Conservation (phyloP, 1,140 invertebrate genomes). For the Cataglyphis hispanica region DNA sequence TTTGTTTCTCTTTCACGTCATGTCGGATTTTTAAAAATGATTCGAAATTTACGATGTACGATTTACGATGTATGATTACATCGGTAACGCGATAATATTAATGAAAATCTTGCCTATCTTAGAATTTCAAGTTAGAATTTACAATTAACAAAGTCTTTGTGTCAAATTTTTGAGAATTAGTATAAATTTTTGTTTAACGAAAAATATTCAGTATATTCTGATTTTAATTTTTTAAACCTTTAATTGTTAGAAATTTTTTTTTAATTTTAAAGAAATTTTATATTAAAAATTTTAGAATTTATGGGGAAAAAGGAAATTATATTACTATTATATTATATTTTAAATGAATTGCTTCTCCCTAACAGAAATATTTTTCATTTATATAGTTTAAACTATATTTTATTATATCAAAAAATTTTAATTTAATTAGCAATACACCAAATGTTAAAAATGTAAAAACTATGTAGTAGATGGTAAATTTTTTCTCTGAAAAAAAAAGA, state of each 20-base stretch:
- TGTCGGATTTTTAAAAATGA: background rate
- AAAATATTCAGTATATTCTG: background rate
- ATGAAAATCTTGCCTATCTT: background rate
- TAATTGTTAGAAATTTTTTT: background rate
- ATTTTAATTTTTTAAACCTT: background rate
- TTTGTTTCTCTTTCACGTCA: background rate
- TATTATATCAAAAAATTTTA: conserved; percentile 11
- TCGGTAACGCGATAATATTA: background rate
- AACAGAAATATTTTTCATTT: background rate
- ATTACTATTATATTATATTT: background rate
- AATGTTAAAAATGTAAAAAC: background rate
- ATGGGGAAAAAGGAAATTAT: background rate
- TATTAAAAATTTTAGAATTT: background rate
- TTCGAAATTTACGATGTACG: background rate
- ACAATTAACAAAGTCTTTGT: background rate
- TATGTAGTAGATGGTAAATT: background rate
- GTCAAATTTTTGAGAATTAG: background rate
- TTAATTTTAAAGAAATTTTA: background rate
- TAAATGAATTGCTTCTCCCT: background rate
- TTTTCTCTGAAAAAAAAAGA: background rate
- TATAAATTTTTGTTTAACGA: background rate
- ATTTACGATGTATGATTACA: background rate
- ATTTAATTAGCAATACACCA: conserved; percentile 13
- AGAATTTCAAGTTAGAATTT: background rate
- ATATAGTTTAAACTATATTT: background rate